Percentiles rank a stretch among this genome's conserved stretches.
These are phyloP conservation scores for Luidia sarsii DNA, from an alignment of 53 echinoderm and acorn worm genomes.

Conservation along the genomic window DNA sequence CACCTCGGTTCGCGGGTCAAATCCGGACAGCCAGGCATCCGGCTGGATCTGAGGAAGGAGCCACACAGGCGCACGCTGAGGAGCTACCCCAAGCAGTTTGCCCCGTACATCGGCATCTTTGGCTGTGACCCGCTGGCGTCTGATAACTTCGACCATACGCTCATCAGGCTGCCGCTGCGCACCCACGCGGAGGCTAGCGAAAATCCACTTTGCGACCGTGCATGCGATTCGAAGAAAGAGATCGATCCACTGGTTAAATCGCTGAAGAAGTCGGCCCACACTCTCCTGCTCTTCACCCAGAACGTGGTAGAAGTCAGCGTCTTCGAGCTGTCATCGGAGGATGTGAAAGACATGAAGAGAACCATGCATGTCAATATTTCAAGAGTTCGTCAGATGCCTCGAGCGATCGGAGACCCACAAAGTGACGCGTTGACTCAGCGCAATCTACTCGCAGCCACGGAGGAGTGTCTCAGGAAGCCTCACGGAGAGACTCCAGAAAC, in stretches of 20 bases:
- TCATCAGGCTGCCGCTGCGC: slow-evolving; percentile 84
- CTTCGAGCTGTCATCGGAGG: background rate
- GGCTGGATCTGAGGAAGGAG: slow-evolving; percentile 54
- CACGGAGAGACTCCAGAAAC: slow-evolving; percentile 8
- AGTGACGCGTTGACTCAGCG: background rate
- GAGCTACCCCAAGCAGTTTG: slow-evolving; percentile 80
- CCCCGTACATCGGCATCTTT: slow-evolving; percentile 78
- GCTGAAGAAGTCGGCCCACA: slow-evolving; percentile 53
- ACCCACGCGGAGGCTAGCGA: slow-evolving; percentile 35
- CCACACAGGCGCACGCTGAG: slow-evolving; percentile 46
- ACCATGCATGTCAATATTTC: slow-evolving; percentile 24
- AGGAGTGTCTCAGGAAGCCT: background rate
- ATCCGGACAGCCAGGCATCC: slow-evolving; percentile 67
- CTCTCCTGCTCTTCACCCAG: slow-evolving; percentile 78
- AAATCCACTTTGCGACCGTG: slow-evolving; percentile 30
- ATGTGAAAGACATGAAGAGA: background rate
- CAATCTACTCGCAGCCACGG: slow-evolving; percentile 25
- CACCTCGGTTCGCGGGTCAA: slow-evolving; percentile 63
- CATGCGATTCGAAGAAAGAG: slow-evolving; percentile 46
- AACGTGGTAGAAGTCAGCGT: slow-evolving; percentile 49
- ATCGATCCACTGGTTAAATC: slow-evolving; percentile 49
- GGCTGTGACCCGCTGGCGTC: slow-evolving; percentile 59
- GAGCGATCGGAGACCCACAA: background rate
- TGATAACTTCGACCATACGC: slow-evolving; percentile 49
- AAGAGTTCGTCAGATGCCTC: slow-evolving; percentile 13